phyloP scores from a whole-genome alignment of 2,888 invertebrate species.

The Busseola fusca region DNA sequence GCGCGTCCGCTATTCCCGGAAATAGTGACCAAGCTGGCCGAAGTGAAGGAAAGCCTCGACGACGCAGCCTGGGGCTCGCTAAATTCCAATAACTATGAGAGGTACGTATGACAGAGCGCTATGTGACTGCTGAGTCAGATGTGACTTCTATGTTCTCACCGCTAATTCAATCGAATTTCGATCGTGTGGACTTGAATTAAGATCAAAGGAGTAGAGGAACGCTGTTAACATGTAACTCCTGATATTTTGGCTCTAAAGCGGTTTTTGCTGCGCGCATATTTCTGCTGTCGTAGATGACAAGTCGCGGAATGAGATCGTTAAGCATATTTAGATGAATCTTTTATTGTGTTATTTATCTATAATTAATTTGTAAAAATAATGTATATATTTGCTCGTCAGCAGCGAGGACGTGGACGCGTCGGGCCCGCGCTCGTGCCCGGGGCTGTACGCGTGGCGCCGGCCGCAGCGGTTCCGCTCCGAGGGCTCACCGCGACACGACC shows the following conservation, averaged over 20 bases:
- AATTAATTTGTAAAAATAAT: neutral
- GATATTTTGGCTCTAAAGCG: neutral
- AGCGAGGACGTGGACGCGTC: slow-evolving; percentile 82
- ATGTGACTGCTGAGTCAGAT: neutral
- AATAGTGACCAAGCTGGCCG: slow-evolving; percentile 91
- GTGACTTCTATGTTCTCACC: neutral
- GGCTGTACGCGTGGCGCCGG: slow-evolving; percentile 81
- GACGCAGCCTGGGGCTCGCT: slow-evolving; percentile 81
- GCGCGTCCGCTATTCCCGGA: slow-evolving; percentile 96
- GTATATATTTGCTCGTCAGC: slow-evolving; percentile 4
- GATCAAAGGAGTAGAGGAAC: neutral
- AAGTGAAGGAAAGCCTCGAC: slow-evolving; percentile 89
- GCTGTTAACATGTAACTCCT: neutral
- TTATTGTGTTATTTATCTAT: neutral
- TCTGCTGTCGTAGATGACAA: neutral
- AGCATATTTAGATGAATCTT: neutral
- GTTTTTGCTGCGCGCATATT: neutral
- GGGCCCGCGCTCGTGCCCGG: slow-evolving; percentile 84
- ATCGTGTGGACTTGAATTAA: neutral
- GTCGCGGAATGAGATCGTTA: neutral
- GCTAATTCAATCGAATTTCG: neutral
- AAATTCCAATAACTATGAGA: slow-evolving; percentile 78
- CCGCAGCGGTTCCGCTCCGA: slow-evolving; percentile 78
- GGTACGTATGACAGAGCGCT: slow-evolving; percentile 63
- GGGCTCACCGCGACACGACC: slow-evolving; percentile 71